Conservation (phyloP, 2,888 invertebrate genomes). For the Epirrita christyi region DNA sequence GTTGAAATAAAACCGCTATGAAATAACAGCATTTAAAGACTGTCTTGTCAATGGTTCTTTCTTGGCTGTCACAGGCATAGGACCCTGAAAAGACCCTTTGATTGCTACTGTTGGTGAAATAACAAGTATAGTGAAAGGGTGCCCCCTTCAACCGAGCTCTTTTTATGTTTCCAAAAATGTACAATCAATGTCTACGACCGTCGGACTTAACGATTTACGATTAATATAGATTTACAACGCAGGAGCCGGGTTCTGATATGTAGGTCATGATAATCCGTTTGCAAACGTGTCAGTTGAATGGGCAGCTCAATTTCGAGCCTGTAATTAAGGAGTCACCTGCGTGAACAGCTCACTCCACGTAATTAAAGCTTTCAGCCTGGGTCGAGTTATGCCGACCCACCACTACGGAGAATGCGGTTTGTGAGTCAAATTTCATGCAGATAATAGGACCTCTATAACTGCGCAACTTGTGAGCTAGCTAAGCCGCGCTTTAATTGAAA, state of each 20-base stretch:
- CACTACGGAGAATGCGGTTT: constrained; percentile 71
- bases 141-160: not conserved
- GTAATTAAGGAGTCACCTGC: constrained; percentile 84
- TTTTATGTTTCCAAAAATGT: not conserved
- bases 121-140: not conserved
- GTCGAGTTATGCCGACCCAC: constrained; percentile 77
- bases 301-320: constrained; percentile 78
- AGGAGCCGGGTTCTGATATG: constrained; percentile 44
- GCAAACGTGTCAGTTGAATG: constrained; percentile 78
- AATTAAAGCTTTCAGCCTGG: constrained; percentile 81
- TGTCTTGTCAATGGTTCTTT: not conserved
- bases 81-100: no score
- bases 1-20: not conserved
- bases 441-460: constrained; percentile 75
- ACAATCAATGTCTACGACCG: constrained; percentile 6
- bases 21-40: not conserved
- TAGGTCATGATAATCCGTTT: constrained; percentile 76
- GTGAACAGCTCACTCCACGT: constrained; percentile 80
- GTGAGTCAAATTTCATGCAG: constrained; percentile 80
- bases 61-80: not conserved
- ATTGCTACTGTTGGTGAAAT: not conserved
- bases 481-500: constrained; percentile 77
- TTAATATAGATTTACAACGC: constrained; percentile 30
- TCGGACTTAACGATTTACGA: constrained; percentile 33
- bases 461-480: constrained; percentile 69